phyloP scores from a whole-genome alignment of 2,888 invertebrate species.

The Dicycla oo region DNA sequence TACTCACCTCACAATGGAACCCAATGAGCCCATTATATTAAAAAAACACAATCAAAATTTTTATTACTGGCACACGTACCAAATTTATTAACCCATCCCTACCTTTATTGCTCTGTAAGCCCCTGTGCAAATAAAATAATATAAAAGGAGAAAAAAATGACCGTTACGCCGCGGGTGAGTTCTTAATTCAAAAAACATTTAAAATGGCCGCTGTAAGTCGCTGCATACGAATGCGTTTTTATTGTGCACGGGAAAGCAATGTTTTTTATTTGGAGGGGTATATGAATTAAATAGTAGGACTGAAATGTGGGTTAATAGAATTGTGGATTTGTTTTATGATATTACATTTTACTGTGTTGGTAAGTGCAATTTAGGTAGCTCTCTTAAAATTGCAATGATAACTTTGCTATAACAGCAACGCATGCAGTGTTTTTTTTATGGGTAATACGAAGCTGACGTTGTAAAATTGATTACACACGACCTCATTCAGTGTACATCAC shows the following conservation, averaged over 20 bases:
- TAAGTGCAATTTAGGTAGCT: too few species aligned
- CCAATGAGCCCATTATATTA: slow-evolving; percentile 66
- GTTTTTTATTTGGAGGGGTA: slow-evolving; percentile 35
- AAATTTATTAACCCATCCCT: slow-evolving; percentile 74
- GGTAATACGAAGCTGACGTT: neutral
- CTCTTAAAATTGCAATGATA: too few species aligned
- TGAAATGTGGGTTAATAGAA: slow-evolving; percentile 42
- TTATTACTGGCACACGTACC: slow-evolving; percentile 72
- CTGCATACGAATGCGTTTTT: slow-evolving; percentile 64
- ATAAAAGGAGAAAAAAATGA: slow-evolving; percentile 73
- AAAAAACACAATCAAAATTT: slow-evolving; percentile 68
- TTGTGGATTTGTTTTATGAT: neutral
- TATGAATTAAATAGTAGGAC: slow-evolving; percentile 22
- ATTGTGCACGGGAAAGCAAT: slow-evolving; percentile 40
- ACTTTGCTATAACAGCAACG: neutral
- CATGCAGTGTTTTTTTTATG: too few species aligned
- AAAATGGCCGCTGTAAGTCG: slow-evolving; percentile 63
- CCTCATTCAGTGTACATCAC: slow-evolving; percentile 32
- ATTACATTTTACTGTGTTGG: too few species aligned
- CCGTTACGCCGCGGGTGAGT: slow-evolving; percentile 75
- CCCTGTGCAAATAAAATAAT: slow-evolving; percentile 77
- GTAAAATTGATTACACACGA: slow-evolving; percentile 28
- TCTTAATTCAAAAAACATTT: slow-evolving; percentile 69
- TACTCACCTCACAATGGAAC: slow-evolving; percentile 58
- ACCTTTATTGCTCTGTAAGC: slow-evolving; percentile 81